Base-by-base conservation (phyloP, 2,797 vertebrate genomes). In the Gobio occitaniae region DNA sequence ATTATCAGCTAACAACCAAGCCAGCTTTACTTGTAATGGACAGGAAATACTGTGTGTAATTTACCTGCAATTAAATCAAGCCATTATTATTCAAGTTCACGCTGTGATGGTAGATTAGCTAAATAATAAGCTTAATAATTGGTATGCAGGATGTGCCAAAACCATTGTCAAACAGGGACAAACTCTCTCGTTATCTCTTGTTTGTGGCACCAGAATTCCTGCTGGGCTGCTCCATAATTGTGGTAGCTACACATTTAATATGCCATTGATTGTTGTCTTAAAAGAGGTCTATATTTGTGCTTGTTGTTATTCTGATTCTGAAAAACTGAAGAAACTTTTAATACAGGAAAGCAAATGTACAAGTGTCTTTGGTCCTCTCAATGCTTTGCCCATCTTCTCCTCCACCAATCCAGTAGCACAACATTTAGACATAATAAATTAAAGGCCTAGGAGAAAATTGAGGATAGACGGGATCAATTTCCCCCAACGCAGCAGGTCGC, bases 51-150 rank as follows among this genome's bases (percentile, higher is more conserved):
- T 70, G 44, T 84, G 38, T 32, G 44, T 87, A 83, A 88, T 89
- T 83, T 88, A 82, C 80, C 48, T 66, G 54, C 86, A 82, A 87
- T 90, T 87, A 85, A 85, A 88, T 85, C 69, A 84, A 63, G 16
- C 29, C 47, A 78, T 89, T 84, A 82, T 88, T 86, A 83, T 84
- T 88, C 82, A 82, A 76, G 69, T 78, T 87, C 88, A 87, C 19
- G 59, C 38, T 36, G 77, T 48, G 75, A 63, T 69, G 50, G 71
- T 78, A 66, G 78, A 70, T 80, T 74, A 89, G 71, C 61, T 76
- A 83, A 83, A 85, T 83, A 72, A 48, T 48, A 56, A 84, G 82
- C 82, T 87, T 61, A 84, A 84, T 88, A 82, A 87, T 87, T 82
- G 79, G 80, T 63, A 84, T 87, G 86, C 82, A 80, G 71, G 63